A percentile compares a stretch with the other conserved stretches of the same genome.
Evolutionary conservation across 2,888 invertebrate species (phyloP).

Genomic region (Podabrus alpinus): DNA sequence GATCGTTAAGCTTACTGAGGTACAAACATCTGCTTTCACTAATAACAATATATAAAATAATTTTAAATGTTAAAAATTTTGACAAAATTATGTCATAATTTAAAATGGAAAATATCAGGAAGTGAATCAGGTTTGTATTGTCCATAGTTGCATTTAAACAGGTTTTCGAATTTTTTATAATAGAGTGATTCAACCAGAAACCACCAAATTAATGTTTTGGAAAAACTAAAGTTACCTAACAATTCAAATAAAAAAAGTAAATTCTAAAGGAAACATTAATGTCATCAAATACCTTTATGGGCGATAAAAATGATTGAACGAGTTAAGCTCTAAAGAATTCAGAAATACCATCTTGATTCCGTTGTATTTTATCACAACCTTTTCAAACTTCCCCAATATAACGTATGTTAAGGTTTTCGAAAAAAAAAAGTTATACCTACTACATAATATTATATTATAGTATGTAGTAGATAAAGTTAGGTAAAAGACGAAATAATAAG

Average conservation of each 20-base stretch:
- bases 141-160: background rate
- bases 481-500: too few species aligned
- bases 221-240: background rate
- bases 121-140: background rate
- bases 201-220: background rate
- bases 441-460: background rate
- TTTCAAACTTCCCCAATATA: background rate
- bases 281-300: background rate
- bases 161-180: background rate
- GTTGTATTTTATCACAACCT: background rate
- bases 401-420: background rate
- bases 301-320: background rate
- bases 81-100: background rate
- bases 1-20: background rate
- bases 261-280: background rate
- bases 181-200: background rate
- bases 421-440: background rate
- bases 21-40: background rate
- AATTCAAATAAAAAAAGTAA: background rate
- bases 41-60: too few species aligned
- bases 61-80: background rate
- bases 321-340: background rate
- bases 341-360: background rate
- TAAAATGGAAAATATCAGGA: background rate
- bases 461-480: too few species aligned